Conservation (phyloP, 2,888 invertebrate genomes). For the Scelioninae gen. 2 region DNA sequence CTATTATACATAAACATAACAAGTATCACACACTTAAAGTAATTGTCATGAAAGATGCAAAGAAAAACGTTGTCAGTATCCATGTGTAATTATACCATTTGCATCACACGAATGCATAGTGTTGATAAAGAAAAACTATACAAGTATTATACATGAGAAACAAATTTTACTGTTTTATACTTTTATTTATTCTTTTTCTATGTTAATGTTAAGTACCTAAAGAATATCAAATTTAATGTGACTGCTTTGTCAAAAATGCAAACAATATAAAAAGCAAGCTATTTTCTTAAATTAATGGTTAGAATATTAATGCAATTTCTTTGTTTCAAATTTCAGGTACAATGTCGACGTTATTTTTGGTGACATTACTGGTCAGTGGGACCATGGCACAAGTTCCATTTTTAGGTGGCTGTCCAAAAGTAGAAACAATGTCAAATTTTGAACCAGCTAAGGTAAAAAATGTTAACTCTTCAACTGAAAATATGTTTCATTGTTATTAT, state of each 20-base stretch:
- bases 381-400: conserved; percentile 79
- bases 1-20: not conserved
- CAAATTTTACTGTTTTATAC: conserved; percentile 3
- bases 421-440: conserved; percentile 79
- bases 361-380: conserved; percentile 61
- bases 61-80: conserved; percentile 18
- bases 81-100: conserved; percentile 38
- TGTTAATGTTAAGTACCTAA: too few relatives aligned
- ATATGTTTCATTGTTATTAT: too few relatives aligned
- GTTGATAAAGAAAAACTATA: conserved; percentile 5
- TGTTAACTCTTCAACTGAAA: too few relatives aligned
- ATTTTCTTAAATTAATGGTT: too few relatives aligned
- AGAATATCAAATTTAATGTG: too few relatives aligned
- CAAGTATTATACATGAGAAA: conserved; percentile 24
- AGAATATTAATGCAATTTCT: too few relatives aligned
- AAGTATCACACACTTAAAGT: conserved; percentile 17
- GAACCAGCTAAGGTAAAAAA: conserved; percentile 77
- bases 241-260: too few relatives aligned
- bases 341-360: conserved; percentile 62
- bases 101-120: conserved; percentile 13
- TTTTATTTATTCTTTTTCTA: conserved; percentile 22
- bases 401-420: conserved; percentile 80
- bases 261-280: too few relatives aligned
- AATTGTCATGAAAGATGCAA: conserved; percentile 26
- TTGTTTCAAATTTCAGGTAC: conserved; percentile 38